Conservation (phyloP, 2,113 vertebrate genomes). For the Sinocyclocheilus anophthalmus region DNA sequence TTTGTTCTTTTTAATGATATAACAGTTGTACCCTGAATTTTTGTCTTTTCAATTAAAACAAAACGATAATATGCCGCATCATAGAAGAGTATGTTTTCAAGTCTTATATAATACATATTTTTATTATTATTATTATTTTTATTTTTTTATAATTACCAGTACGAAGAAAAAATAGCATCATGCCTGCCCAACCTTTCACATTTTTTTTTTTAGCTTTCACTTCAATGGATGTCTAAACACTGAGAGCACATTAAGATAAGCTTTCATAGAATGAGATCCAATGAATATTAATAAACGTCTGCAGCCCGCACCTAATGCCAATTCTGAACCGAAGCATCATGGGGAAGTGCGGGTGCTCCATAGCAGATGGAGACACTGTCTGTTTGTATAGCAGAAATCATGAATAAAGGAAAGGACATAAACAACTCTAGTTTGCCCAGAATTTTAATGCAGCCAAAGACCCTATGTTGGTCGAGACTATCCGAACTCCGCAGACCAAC, state of each 20-base stretch:
- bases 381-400: conserved; percentile 48
- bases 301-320: background rate
- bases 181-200: conserved; percentile 45
- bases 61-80: background rate
- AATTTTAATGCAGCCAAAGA: conserved; percentile 42
- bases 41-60: background rate
- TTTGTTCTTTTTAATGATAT: background rate
- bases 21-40: background rate
- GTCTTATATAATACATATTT: background rate
- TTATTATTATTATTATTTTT: background rate
- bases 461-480: conserved; percentile 5
- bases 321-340: conserved; percentile 8
- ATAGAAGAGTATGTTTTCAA: background rate
- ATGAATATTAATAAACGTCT: conserved; percentile 70
- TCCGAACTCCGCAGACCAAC: conserved; percentile 23
- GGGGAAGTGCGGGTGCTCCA: conserved; percentile 20
- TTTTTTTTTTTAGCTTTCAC: conserved; percentile 51
- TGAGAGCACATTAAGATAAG: conserved; percentile 38
- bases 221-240: conserved; percentile 60
- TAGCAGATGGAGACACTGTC: conserved; percentile 37
- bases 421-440: conserved; percentile 25
- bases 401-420: conserved; percentile 35
- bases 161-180: background rate
- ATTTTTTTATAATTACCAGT: background rate
- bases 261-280: conserved; percentile 57